Evolutionary conservation across 2,113 vertebrate genomes (phyloP), one percentile per base, ranked within the genome.

Genomic region (Caranx melampygus): DNA sequence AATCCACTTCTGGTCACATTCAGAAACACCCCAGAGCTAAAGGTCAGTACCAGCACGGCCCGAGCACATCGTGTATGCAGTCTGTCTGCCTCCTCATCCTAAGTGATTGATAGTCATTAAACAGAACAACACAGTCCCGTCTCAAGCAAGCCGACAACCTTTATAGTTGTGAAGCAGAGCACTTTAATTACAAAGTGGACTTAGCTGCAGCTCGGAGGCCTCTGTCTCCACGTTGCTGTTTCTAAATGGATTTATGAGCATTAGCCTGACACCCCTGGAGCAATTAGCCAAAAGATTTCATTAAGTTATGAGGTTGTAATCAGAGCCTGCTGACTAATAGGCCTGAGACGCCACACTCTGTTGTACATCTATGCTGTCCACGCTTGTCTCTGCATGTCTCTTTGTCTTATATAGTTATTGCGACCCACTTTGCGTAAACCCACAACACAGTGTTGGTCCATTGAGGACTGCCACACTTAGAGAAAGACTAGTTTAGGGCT

Each of bases 201-300:
- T 72, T 47, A 73, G 78, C 58, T 31, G 62, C 14, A 67, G 55
- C 75, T 58, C 1, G 0, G 49, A 73, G 77, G 61, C 63, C 57
- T 37, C 58, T 8, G 61, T 78, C 21, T 65, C 61, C 33, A 51
- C 37, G 20, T 72, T 20, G 52, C 40, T 72, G 40, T 71, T 64
- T 44, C 69, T 66, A 44, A 74, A 82, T n/a, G 59, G 78, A 78
- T 82, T 89, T 40, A 66, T 65, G 73, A 81, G 60, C 20, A 74
- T 82, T 59, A 80, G 76, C 11, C 2, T 58, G 45, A 79, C 75
- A 54, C n/a, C 76, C 14, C 49, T 37, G 55, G 44, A 81, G 86
- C 74, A 72, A 85, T 88, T 76, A 83, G 21, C 64, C 55, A 37
- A 78, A 87, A 40, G 35, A 81, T 83, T 79, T 81, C 67, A 78